phyloP scores from a whole-genome alignment of 2,888 invertebrate species.

The Hirtodrosophila duncani region DNA sequence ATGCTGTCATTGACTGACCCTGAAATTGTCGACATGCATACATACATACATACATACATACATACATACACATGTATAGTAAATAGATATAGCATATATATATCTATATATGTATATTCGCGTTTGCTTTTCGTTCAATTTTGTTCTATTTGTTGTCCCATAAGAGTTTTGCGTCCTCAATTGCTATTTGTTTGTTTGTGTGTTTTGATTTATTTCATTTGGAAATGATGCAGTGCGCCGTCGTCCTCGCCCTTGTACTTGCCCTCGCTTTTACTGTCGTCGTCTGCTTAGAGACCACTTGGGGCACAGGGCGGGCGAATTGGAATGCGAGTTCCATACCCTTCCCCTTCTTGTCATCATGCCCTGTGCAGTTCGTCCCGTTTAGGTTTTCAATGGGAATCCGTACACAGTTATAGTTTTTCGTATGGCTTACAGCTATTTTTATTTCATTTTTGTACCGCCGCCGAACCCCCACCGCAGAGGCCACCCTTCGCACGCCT shows the following conservation, averaged over 20 bases:
- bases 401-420: conserved; percentile 14
- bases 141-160: conserved; percentile 13
- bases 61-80: too few relatives aligned
- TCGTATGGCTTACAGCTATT: conserved; percentile 61
- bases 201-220: conserved; percentile 73
- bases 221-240: conserved; percentile 62
- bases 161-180: conserved; percentile 8
- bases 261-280: too few relatives aligned
- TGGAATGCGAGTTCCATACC: conserved; percentile 27
- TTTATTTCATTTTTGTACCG: conserved; percentile 61
- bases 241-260: conserved; percentile 28
- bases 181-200: conserved; percentile 61
- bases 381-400: too few relatives aligned
- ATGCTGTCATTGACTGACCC: too few relatives aligned
- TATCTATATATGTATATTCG: too few relatives aligned
- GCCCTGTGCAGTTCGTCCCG: too few relatives aligned
- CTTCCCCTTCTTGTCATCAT: too few relatives aligned
- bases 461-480: background rate
- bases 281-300: conserved; percentile 39
- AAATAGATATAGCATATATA: too few relatives aligned
- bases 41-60: too few relatives aligned
- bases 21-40: too few relatives aligned
- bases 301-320: conserved; percentile 33
- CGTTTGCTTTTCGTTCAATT: too few relatives aligned
- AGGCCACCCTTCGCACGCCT: too few relatives aligned